A percentile compares a stretch with the other conserved stretches of the same genome.
phyloP scores from a whole-genome alignment of 2,797 vertebrate species.

The Molossus alvarezi region DNA sequence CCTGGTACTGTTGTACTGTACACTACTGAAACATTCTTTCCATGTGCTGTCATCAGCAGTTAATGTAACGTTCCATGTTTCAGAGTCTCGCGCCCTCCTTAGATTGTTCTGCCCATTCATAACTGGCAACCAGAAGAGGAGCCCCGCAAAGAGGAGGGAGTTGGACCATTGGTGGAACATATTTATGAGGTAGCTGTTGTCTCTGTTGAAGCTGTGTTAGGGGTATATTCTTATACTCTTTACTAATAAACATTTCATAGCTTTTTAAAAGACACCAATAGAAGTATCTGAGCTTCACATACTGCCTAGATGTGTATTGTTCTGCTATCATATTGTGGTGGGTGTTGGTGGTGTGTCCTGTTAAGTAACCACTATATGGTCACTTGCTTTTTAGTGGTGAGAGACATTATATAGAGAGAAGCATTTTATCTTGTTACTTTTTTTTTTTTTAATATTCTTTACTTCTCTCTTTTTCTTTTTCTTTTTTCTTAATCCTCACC shows the following conservation, averaged over 20 bases:
- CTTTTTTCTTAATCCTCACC: no score
- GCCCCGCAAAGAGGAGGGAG: conserved; percentile 95
- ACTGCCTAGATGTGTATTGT: background rate
- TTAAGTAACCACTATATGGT: no score
- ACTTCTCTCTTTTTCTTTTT: background rate
- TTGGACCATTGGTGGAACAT: conserved; percentile 97
- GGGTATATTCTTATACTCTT: background rate
- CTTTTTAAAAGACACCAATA: background rate
- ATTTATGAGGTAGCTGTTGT: conserved; percentile 94
- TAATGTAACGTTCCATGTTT: conserved; percentile 65
- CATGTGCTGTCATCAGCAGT: background rate
- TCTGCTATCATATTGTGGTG: no score
- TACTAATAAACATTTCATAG: background rate
- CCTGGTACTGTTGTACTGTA: background rate
- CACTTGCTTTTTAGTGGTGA: background rate
- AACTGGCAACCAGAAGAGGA: conserved; percentile 96
- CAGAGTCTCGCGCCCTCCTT: conserved; percentile 98
- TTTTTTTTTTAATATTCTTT: background rate
- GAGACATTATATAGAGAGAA: background rate
- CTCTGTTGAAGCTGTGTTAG: background rate
- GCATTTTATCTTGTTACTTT: background rate
- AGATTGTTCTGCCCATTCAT: conserved; percentile 97
- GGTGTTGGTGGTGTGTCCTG: no score
- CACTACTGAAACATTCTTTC: background rate
- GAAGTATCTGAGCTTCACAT: background rate